These are phyloP conservation scores for Aricia artaxerxes DNA, from an alignment of 2,888 invertebrate genomes.

Conservation along the genomic window DNA sequence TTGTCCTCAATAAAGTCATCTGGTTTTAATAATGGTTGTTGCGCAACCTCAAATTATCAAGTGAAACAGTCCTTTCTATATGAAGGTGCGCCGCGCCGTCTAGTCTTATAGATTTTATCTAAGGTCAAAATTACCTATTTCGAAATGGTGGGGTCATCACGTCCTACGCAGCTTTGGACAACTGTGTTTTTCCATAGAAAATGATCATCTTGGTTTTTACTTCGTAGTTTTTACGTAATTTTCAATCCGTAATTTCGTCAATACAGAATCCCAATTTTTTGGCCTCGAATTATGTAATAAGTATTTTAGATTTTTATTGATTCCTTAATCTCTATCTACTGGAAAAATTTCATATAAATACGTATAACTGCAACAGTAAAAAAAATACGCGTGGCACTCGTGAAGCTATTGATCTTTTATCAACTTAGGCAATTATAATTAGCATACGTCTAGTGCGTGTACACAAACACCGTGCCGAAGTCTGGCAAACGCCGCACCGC, in stretches of 20 bases:
- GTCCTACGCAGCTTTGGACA: neutral
- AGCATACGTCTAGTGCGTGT: too few species aligned
- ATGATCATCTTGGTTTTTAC: neutral
- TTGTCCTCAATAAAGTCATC: neutral
- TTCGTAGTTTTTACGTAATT: neutral
- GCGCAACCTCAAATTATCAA: neutral
- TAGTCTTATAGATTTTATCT: neutral
- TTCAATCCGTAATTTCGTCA: neutral
- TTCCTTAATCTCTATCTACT: neutral
- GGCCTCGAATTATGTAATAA: neutral
- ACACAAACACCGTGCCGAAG: too few species aligned
- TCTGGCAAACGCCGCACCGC: too few species aligned
- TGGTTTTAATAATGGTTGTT: neutral
- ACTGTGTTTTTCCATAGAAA: slow-evolving; percentile 1
- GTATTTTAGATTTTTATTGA: too few species aligned
- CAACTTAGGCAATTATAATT: too few species aligned
- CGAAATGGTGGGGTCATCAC: slow-evolving; percentile 1
- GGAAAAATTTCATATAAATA: neutral
- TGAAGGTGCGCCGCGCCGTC: slow-evolving; percentile 48
- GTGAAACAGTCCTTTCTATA: neutral
- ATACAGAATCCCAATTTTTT: neutral
- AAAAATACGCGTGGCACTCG: too few species aligned
- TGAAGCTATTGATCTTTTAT: too few species aligned
- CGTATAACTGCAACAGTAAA: too few species aligned
- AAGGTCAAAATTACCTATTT: neutral